Conservation (phyloP, 2,888 invertebrate species). For the Lasioglossum marginatum region DNA sequence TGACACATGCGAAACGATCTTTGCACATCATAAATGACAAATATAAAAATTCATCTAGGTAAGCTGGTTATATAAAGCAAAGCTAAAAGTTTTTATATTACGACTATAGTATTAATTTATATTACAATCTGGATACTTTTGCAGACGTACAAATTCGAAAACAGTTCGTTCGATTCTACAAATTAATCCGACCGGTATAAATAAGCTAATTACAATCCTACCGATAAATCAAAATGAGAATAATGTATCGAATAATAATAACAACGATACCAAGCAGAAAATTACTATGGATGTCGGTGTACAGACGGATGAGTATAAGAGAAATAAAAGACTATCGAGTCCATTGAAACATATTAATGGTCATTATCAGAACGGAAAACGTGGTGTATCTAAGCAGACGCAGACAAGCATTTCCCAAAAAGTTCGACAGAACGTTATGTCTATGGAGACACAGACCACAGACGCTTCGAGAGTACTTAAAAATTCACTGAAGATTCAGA, state of each 20-base stretch:
- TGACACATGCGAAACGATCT: conserved; percentile 83
- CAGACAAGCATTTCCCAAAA: conserved; percentile 76
- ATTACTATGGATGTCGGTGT: conserved; percentile 74
- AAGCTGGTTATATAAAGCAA: conserved; percentile 41
- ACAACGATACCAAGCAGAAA: conserved; percentile 20
- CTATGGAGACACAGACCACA: conserved; percentile 80
- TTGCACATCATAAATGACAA: conserved; percentile 79
- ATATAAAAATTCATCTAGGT: conserved; percentile 77
- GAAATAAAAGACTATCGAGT: conserved; percentile 66
- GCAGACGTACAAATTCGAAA: conserved; percentile 66
- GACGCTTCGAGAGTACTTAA: conserved; percentile 50
- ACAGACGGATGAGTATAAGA: conserved; percentile 80
- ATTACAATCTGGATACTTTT: conserved; percentile 33
- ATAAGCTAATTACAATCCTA: conserved; percentile 72
- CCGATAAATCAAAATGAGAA: conserved; percentile 61
- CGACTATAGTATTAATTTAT: conserved; percentile 12
- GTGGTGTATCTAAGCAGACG: conserved; percentile 79
- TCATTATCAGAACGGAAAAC: conserved; percentile 46
- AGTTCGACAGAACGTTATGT: conserved; percentile 73
- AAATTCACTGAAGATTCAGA: conserved; percentile 47
- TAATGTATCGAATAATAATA: conserved; percentile 24
- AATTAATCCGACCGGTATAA: conserved; percentile 42
- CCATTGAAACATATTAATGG: conserved; percentile 65
- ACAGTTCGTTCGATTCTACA: conserved; percentile 49
- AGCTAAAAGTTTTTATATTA: conserved; percentile 14